Evolutionary conservation across 2,113 vertebrate genomes (phyloP), one percentile per base, ranked within the genome.

Genomic region (Pantherophis guttatus): DNA sequence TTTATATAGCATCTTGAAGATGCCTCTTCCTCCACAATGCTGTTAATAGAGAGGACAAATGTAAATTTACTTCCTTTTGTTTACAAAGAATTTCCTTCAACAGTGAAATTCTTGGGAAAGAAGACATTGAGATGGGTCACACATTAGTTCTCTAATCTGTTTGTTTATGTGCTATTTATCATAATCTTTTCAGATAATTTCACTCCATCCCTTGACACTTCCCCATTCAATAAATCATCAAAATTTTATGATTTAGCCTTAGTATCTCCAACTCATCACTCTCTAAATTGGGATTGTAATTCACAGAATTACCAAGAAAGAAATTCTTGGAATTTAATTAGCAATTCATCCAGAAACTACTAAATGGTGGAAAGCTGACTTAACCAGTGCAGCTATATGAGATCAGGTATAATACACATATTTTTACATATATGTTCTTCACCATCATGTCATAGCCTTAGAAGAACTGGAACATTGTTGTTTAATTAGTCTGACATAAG

Each of bases 401-500:
- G 33, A 19, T 75, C 24, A 89, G 62, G 58, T 39, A 88, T 1
- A 9, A 44, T 24, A 5, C 54, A 17, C 23, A 26, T 2, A 90
- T 15, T 13, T 90, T 90, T 53, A 10, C n/a, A 52, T 24, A 85
- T 23, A 81, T 81, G 33, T 21, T 81, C 2, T 39, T 81, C 17
- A 21, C 6, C 33, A 39, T 81, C 75, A 81, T 44, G 33, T 81
- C 19, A 81, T 81, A 81, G 48, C 13, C 9, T 26, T 55, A 58
- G 3, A 39, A 89, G 39, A 4, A 57, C 21, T 11, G 39, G 26
- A 29, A 6, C 15, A 26, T 26, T 48, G n/a, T n/a, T 26, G 12
- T 75, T 92, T 55, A 62, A 33, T 57, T 57, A 53, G 93, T 98
- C 10, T n/a, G 48, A 10, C 0, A 5, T 70, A 7, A 57, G 15